Percentiles rank a stretch among this genome's conserved stretches.
Evolutionary conservation across 2,888 invertebrate genomes (phyloP).

Genomic region (Subacronicta megacephala): DNA sequence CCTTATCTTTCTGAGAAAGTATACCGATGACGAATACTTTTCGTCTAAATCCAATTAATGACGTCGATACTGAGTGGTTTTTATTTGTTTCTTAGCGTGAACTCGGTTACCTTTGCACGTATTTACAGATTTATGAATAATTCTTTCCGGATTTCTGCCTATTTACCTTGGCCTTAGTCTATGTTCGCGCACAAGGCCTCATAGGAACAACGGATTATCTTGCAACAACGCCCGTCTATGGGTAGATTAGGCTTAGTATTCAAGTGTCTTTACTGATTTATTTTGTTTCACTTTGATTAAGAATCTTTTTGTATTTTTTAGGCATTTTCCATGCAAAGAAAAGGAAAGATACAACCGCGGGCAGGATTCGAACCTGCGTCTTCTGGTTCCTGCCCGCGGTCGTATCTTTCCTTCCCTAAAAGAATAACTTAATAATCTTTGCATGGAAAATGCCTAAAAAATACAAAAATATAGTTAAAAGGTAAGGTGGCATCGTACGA

Average conservation of each 20-base stretch:
- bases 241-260: background rate
- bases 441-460: no score
- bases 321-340: no score
- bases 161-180: conserved; percentile 15
- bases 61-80: conserved; percentile 20
- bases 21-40: conserved; percentile 44
- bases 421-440: no score
- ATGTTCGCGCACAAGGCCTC: conserved; percentile 8
- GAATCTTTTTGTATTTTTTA: no score
- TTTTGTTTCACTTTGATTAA: no score
- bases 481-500: no score
- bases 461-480: no score
- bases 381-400: no score
- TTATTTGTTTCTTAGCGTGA: conserved; percentile 11
- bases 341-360: no score
- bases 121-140: conserved; percentile 32
- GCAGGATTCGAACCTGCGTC: no score
- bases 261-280: background rate
- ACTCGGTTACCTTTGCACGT: conserved; percentile 5
- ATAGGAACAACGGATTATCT: conserved; percentile 1
- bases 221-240: background rate
- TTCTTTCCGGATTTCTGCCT: conserved; percentile 24
- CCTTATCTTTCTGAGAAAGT: conserved; percentile 39
- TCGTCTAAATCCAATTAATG: conserved; percentile 32
- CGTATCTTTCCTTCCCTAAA: no score